Percentiles rank a stretch among this genome's conserved stretches.
These are phyloP conservation scores for Psilopogon haemacephalus DNA, from an alignment of 2,113 vertebrate species.

Conservation along the genomic window DNA sequence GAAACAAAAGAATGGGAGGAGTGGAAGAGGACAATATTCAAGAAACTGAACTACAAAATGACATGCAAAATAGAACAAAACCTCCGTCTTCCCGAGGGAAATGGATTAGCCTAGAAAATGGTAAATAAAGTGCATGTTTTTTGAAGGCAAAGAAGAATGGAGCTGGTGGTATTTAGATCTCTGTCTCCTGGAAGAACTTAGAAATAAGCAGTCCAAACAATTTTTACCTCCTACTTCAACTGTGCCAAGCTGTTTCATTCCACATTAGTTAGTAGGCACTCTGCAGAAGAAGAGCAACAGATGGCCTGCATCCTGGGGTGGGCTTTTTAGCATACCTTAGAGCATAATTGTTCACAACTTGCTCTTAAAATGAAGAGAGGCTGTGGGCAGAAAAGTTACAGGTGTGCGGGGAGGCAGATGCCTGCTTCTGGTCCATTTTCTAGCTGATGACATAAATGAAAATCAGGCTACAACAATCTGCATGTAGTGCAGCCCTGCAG, in stretches of 20 bases:
- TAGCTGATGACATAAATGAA: neutral
- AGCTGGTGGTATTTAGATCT: neutral
- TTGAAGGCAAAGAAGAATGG: neutral
- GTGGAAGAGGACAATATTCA: neutral
- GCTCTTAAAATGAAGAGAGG: neutral
- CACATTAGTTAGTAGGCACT: neutral
- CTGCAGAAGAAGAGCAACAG: neutral
- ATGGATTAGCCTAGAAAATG: neutral
- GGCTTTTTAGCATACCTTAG: neutral
- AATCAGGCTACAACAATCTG: neutral
- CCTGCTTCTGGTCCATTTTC: neutral
- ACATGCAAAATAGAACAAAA: neutral
- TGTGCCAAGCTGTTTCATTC: conserved; percentile 24
- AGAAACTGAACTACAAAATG: neutral
- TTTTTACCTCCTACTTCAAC: conserved; percentile 23
- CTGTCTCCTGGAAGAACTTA: neutral
- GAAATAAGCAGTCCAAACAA: neutral
- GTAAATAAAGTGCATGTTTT: neutral
- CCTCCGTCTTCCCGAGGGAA: neutral
- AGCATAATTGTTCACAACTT: neutral
- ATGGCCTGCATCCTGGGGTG: neutral
- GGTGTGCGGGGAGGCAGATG: conserved; percentile 17
- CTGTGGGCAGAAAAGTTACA: conserved; percentile 18
- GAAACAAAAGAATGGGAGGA: neutral
- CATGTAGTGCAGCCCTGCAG: neutral